Base-by-base conservation (phyloP, 2,113 vertebrate genomes). In the Uropsilus gracilis region DNA sequence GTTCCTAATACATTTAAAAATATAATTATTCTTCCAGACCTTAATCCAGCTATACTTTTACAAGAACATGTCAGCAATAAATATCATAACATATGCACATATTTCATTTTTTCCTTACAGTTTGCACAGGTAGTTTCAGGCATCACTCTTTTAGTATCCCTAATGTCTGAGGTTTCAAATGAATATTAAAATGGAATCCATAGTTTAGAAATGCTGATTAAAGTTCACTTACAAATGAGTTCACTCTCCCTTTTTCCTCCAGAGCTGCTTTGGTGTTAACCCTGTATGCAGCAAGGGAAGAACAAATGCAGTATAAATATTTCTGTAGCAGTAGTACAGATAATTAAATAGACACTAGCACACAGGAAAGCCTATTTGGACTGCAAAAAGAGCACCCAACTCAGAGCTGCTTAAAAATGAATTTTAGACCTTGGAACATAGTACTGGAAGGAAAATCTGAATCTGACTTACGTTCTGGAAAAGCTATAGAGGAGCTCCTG, bases 341-440 rank as follows among this genome's bases (percentile, higher is more conserved):
- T 28, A 37, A 89, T 89, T 80, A 86, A 94, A 64, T 22, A 94
- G 71, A 66, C 50, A 24, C 34, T 44, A 39, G 59, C 34, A 86
- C 61, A 84, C 71, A 95, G 75, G 61, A 94, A 97, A 91, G 30
- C 8, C 37, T 1, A 4, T 91, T 80, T 87, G 42, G 71, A 85
- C 94, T 94, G 94, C 59, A 81, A 97, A 97, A 91, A 92, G 77
- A 97, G 75, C 61, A 82, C 71, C 37, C 64, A 84, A 92, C 53
- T 53, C 73, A 91, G 37, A 91, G 76, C 69, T 94, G 80, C 75
- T 85, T 72, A 94, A 94, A 90, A 88, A 66, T 75, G 42, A 89
- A 57, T 83, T 86, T 89, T 71, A 34, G 22, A 53, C 34, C 8
- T 95, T 91, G 69, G 86, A 94, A 77, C 18, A 77, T 8, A 94